A percentile compares a stretch with the other conserved stretches of the same genome.
Conservation (phyloP, 1,140 invertebrate genomes). For the Holotrichia oblita region DNA sequence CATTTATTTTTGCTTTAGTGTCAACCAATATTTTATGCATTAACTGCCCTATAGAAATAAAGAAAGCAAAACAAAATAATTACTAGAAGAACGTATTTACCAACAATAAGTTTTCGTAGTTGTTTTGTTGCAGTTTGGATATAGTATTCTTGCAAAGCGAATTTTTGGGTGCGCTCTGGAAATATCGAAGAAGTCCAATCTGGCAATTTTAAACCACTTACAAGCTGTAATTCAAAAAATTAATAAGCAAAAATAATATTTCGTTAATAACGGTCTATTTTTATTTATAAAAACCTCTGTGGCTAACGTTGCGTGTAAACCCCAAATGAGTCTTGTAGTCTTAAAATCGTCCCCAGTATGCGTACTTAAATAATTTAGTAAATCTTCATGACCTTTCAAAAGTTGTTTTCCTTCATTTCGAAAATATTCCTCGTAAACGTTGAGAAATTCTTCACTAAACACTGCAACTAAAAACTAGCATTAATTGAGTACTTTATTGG, state of each 20-base stretch:
- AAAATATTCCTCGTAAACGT: neutral
- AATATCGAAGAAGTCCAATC: neutral
- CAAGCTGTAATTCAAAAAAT: neutral
- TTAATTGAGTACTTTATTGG: neutral
- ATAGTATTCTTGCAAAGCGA: neutral
- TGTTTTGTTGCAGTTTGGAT: neutral
- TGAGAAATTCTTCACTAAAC: neutral
- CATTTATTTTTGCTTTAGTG: neutral
- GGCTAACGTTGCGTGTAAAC: neutral
- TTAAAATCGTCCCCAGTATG: constrained; percentile 8
- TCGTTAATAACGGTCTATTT: neutral
- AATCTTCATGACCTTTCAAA: neutral
- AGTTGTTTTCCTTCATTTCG: neutral
- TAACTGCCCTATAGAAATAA: neutral
- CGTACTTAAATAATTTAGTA: neutral
- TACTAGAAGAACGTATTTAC: neutral
- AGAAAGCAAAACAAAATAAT: too few relatives aligned
- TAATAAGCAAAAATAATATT: neutral
- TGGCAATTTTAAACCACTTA: neutral
- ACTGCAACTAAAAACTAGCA: neutral
- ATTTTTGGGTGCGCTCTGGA: neutral
- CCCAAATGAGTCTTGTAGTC: neutral
- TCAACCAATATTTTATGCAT: neutral
- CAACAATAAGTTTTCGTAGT: neutral
- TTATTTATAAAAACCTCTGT: constrained; percentile 7